Base-by-base conservation (phyloP, 2,888 invertebrate species). In the Drosophila acutilabella region DNA sequence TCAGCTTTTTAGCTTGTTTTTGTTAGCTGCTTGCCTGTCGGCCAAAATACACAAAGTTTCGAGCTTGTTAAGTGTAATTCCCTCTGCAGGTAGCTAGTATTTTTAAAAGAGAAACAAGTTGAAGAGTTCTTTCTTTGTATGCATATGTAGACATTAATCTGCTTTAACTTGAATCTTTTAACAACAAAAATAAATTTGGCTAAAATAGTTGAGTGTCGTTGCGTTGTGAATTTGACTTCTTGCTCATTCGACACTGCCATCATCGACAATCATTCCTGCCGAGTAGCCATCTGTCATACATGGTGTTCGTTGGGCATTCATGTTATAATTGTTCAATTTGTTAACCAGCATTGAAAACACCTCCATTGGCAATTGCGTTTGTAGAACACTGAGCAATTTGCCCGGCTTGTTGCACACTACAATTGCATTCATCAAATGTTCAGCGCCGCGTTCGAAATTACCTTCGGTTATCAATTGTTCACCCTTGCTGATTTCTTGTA, bases 351-450 rank as follows among this genome's bases (percentile, higher is more conserved):
- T 93, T 85, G 96, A 95, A 94, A 98, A 99, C 92, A 98, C 97
- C 88, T 97, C 96, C 16, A 97, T 96, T 53, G 99, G 98, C 93
- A 99, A 94, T n/a, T 98, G 98, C 93, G 98, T 97, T 93, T 98
- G 97, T 60, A 99, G 94, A 62, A 91, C 88, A 77, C 90, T 90
- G 23, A 93, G 69, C 26, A 93, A 69, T 57, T 91, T 89, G 20
- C 87, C 89, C 7, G 92, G 93, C 70, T 99, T 98, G 13, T 98
- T 98, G 91, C 99, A 99, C 18, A 99, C 97, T 0, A 98, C 96
- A 16, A 99, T 97, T 2, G 99, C 99, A 92, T 98, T 98, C 52
- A 97, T 97, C 77, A 99, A 94, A 93, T 99, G 99, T 91, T 98
- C 98, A 56, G 99, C 97, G 33, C 98, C 99, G 33, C 95, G 96